phyloP scores from a whole-genome alignment of 2,797 vertebrate species.

The Myotis pilosus region DNA sequence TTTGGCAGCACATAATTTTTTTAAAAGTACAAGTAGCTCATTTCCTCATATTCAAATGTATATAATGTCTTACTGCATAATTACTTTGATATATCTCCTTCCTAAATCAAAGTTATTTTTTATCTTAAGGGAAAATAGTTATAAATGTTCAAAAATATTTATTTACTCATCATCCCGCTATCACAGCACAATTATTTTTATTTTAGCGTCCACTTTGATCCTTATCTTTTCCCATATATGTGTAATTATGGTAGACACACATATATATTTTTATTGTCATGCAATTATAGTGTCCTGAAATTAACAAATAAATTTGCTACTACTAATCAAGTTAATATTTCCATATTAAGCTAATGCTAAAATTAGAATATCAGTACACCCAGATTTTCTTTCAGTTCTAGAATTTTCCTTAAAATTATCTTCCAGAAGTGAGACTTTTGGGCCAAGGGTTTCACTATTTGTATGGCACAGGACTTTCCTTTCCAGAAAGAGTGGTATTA shows the following conservation, averaged over 20 bases:
- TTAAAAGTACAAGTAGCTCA: not conserved
- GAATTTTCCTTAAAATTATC: not conserved
- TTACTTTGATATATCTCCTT: not conserved
- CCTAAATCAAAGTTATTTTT: not conserved
- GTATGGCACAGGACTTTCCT: not conserved
- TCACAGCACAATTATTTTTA: not conserved
- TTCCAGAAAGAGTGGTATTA: not conserved
- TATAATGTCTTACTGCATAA: not conserved
- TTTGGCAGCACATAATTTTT: not conserved
- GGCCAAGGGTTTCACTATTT: not conserved
- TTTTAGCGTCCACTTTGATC: not conserved
- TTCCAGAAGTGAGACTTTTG: not conserved
- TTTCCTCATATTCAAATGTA: not conserved
- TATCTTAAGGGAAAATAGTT: not conserved
- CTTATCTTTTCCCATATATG: not conserved
- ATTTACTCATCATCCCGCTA: not conserved
- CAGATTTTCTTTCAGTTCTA: not conserved
- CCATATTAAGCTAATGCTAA: not conserved
- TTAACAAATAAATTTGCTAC: not conserved
- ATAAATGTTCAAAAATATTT: not conserved
- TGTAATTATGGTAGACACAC: not conserved
- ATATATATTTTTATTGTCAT: not conserved
- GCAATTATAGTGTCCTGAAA: not conserved
- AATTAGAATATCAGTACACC: not conserved
- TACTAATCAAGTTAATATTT: slow-evolving; percentile 5